phyloP scores from a whole-genome alignment of 2,113 vertebrate species.

The Astur gentilis region DNA sequence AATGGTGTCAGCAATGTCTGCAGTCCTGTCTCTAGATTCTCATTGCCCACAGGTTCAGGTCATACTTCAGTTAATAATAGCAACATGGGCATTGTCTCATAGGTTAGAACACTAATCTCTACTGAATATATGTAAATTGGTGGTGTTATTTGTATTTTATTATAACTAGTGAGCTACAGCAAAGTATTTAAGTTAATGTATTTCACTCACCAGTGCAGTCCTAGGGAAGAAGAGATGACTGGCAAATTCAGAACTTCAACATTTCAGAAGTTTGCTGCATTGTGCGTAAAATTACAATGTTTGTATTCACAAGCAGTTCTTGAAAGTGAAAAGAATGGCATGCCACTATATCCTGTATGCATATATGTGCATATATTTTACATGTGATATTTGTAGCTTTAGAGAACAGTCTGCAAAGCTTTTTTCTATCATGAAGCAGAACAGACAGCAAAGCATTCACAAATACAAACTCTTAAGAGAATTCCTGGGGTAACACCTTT shows the following conservation, averaged over 20 bases:
- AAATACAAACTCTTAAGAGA: background rate
- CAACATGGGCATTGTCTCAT: accelerated
- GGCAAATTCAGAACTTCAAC: background rate
- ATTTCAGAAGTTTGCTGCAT: background rate
- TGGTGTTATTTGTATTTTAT: background rate
- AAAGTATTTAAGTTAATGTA: background rate
- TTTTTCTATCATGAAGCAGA: background rate
- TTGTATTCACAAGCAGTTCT: background rate
- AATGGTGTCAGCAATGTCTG: background rate
- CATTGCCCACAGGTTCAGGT: background rate
- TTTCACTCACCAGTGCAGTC: background rate
- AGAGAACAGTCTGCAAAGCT: background rate
- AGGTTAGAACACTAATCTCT: background rate
- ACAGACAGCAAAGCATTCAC: background rate
- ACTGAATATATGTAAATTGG: background rate
- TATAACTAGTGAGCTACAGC: background rate
- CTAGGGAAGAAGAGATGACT: background rate
- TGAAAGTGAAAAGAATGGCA: background rate
- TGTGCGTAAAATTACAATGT: background rate
- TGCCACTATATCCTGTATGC: background rate
- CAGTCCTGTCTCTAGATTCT: background rate
- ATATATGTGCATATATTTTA: background rate
- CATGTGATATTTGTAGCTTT: background rate
- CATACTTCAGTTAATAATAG: background rate
- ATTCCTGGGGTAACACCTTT: background rate